Evolutionary conservation across 30 jellyfish, hydroid and myxozoan genomes (phyloP).

Genomic region (Pelagia noctiluca): DNA sequence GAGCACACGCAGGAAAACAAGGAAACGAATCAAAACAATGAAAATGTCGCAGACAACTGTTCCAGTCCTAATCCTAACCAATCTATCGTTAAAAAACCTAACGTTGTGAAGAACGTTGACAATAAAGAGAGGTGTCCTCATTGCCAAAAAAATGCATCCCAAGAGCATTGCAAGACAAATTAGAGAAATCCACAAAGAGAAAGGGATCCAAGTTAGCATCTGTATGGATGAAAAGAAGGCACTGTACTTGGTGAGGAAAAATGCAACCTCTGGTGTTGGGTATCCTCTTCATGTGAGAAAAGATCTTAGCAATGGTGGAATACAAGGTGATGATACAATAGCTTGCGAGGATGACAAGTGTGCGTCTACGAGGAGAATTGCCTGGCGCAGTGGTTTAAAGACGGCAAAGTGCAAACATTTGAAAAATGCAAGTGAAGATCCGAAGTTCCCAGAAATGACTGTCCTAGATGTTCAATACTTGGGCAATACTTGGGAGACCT

Average conservation of each 20-base stretch:
- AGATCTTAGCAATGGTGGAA: not conserved
- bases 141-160: not conserved
- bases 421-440: not conserved
- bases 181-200: not conserved
- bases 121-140: not conserved
- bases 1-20: not conserved
- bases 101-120: not conserved
- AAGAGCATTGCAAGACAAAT: not conserved
- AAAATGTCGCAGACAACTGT: not conserved
- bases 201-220: not conserved
- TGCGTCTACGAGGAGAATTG: not conserved
- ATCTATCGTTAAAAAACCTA: not conserved
- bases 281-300: not conserved
- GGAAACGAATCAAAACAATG: not conserved
- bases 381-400: conserved; percentile 4
- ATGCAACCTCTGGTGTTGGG: not conserved
- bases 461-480: not conserved
- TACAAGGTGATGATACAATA: not conserved
- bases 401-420: conserved; percentile 16
- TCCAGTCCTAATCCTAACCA: not conserved
- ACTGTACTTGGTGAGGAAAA: not conserved
- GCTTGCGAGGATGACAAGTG: conserved; percentile 14
- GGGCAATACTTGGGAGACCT: not conserved
- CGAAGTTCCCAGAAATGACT: conserved; percentile 7
- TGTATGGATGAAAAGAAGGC: not conserved